Conservation (phyloP, 64 coral and sea anemone species). For the Anthopleura sola region DNA sequence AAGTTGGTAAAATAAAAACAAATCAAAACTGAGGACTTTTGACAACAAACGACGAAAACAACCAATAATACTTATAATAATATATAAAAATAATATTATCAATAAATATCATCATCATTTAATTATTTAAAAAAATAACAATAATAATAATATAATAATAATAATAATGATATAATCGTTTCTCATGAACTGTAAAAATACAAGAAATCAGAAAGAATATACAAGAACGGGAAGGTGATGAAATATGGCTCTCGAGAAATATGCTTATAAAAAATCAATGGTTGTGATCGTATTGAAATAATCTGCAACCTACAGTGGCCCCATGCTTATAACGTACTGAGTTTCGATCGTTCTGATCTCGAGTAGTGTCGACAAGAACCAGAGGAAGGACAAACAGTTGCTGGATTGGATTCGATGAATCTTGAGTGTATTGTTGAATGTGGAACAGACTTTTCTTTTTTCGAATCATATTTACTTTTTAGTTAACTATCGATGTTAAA, state of each 20-base stretch:
- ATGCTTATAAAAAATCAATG: too few species aligned
- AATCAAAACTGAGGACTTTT: background rate
- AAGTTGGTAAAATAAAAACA: background rate
- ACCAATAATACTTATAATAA: background rate
- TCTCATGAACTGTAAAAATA: too few species aligned
- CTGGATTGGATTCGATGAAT: background rate
- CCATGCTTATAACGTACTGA: background rate
- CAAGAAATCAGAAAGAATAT: too few species aligned
- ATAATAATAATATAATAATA: too few species aligned
- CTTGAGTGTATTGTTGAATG: background rate
- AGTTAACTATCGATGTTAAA: background rate
- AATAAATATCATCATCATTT: too few species aligned
- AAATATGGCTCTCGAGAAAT: too few species aligned
- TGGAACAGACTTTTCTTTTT: background rate
- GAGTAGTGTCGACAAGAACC: background rate
- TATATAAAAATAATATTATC: background rate
- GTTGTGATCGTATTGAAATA: too few species aligned
- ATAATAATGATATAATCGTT: too few species aligned
- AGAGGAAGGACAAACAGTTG: conserved; percentile 2
- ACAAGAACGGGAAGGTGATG: too few species aligned
- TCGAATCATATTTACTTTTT: background rate
- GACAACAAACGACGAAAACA: background rate
- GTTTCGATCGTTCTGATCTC: background rate
- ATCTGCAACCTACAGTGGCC: too few species aligned
- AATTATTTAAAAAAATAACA: too few species aligned